Evolutionary conservation across 1,140 invertebrate genomes (phyloP), one percentile per base, ranked within the genome.

Genomic region (Tetramorium simillimum): DNA sequence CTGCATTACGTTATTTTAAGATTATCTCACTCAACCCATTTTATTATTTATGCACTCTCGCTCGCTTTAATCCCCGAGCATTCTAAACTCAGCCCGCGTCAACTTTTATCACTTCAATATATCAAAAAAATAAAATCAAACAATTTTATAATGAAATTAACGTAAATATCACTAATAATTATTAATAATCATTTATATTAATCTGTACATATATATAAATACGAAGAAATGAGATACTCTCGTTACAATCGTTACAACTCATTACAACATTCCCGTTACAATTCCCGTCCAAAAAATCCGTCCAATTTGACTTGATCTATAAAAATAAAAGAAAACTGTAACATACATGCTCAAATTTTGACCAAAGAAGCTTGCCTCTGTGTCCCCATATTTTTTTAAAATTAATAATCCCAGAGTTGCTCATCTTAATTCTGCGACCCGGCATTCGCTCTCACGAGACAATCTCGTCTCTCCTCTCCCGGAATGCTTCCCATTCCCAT

Each of bases 41-140:
- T 82, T 82, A 82, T 82, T 82, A 46, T 60, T 72, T 70, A 82
- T 58, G 65, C 65, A 21, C 2, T 63, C 40, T 70, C 21, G 49
- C 51, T 81, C 63, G 65, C 24, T 81, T 70, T 70, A 70, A 81
- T 58, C 56, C 56, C 14, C 14, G 12, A 18, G 6, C 10, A n/a
- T 58, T 82, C 18, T 82, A 72, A 72, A 82, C 3, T 67, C 16
- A 12, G 18, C 28, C 16, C 16, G 12, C n/a, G 51, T 56, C 14
- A 40, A 16, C 12, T 82, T 72, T 33, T 21, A 46, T 72, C 37
- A 3, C 1, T 28, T 12, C 7, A 12, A 6, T 7, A 28, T 43
- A n/a, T 82, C 33, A 14, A 56, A 67, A 67, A 67, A 67, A 67
- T 33, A 0, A 56, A 53, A 51, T 33, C 37, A 37, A 4, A 37